Conservation (phyloP, 2,113 vertebrate species). For the Vicugna pacos region DNA sequence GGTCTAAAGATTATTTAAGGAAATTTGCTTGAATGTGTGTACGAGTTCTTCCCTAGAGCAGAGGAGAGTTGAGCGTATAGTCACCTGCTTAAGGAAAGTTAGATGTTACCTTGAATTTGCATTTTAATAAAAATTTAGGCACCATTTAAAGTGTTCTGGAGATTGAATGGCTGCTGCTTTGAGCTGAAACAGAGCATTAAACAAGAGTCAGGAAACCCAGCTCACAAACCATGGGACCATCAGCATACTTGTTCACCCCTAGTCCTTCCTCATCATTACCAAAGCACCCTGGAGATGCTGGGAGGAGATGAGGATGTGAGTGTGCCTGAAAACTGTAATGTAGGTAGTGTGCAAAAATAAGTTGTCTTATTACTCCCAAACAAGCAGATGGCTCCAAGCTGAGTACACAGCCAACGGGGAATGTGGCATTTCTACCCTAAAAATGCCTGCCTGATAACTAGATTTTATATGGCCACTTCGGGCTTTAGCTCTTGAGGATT, state of each 20-base stretch:
- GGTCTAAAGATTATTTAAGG: not conserved
- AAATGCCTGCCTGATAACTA: conserved; percentile 13
- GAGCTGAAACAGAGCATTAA: not conserved
- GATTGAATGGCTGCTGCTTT: not conserved
- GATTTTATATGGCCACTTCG: not conserved
- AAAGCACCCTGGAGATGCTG: not conserved
- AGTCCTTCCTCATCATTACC: not conserved
- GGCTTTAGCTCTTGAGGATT: conserved; percentile 23
- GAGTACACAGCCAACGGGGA: conserved; percentile 10
- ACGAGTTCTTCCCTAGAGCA: not conserved
- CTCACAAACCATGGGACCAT: not conserved
- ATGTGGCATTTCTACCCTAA: conserved; percentile 32
- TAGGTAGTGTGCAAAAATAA: not conserved
- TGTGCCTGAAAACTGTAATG: not conserved
- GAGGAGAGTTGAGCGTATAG: not conserved
- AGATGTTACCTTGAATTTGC: not conserved
- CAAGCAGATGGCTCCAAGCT: conserved; percentile 7
- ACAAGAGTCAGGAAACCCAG: not conserved
- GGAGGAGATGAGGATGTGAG: not conserved
- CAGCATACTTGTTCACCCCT: rapidly evolving
- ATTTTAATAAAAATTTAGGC: not conserved
- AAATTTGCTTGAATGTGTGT: not conserved
- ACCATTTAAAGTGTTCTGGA: not conserved
- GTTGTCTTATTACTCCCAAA: not conserved
- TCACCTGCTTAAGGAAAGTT: not conserved